These are phyloP conservation scores for Lathamus discolor DNA, from an alignment of 2,113 vertebrate species.

Conservation along the genomic window DNA sequence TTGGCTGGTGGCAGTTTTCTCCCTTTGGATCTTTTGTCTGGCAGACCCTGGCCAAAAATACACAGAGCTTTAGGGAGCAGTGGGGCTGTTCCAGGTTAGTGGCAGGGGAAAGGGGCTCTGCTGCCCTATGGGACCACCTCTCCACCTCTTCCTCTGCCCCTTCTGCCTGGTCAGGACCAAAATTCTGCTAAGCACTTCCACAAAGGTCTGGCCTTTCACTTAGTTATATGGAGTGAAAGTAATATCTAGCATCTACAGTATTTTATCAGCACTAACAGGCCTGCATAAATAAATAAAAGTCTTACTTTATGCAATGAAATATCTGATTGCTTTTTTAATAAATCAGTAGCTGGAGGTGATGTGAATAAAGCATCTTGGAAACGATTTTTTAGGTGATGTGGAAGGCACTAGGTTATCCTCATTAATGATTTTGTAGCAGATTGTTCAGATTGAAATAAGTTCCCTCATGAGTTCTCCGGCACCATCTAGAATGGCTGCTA, in stretches of 20 bases:
- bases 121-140: background rate
- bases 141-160: background rate
- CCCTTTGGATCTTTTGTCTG: background rate
- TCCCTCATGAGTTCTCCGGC: slow-evolving; percentile 4
- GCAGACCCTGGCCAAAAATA: background rate
- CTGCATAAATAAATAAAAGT: slow-evolving; percentile 48
- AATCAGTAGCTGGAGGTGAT: slow-evolving; percentile 32
- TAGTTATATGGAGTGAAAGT: background rate
- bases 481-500: slow-evolving; percentile 5
- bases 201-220: background rate
- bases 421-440: slow-evolving; percentile 38
- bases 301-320: slow-evolving; percentile 18
- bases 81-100: background rate
- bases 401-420: slow-evolving; percentile 29
- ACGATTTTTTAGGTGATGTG: background rate
- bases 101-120: background rate
- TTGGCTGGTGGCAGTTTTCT: background rate
- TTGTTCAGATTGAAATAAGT: slow-evolving; percentile 31
- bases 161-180: background rate
- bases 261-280: slow-evolving; percentile 37
- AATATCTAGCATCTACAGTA: background rate
- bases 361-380: background rate
- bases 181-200: background rate
- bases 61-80: fast-evolving
- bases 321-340: slow-evolving; percentile 50